These are phyloP conservation scores for Phocides pigmalion DNA, from an alignment of 1,140 invertebrate species.

Conservation along the genomic window DNA sequence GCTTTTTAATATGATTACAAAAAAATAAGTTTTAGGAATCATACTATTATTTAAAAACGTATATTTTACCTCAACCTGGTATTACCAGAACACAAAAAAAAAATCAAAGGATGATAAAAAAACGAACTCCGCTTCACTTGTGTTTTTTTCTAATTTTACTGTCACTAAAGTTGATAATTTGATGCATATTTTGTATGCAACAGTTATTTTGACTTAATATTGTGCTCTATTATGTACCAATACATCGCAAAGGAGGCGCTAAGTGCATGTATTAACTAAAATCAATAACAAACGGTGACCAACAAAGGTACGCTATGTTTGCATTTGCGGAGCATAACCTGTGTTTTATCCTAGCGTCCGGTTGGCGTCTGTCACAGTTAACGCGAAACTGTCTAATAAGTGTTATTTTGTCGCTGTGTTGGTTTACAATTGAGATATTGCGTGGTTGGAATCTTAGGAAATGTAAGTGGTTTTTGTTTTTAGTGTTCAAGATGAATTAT, in stretches of 20 bases:
- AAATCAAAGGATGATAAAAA: conserved; percentile 72
- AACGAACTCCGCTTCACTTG: conserved; percentile 79
- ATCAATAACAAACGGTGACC: conserved; percentile 80
- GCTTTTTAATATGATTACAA: no score
- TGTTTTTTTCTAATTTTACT: conserved; percentile 82
- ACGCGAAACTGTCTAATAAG: conserved; percentile 60
- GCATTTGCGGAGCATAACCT: conserved; percentile 79
- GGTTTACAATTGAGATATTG: conserved; percentile 49
- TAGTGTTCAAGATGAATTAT: conserved; percentile 83
- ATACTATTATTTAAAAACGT: no score
- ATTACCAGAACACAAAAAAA: conserved; percentile 59
- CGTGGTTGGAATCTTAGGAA: conserved; percentile 43
- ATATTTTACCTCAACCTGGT: conserved; percentile 21
- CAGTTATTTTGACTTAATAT: conserved; percentile 75
- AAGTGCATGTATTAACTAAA: conserved; percentile 78
- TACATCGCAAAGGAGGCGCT: conserved; percentile 59
- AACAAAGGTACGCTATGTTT: conserved; percentile 84
- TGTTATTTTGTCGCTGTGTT: conserved; percentile 52
- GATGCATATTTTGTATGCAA: conserved; percentile 80
- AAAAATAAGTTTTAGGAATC: no score
- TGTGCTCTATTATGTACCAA: conserved; percentile 75
- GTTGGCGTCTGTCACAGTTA: conserved; percentile 81
- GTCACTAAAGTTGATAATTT: conserved; percentile 78
- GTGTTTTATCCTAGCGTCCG: conserved; percentile 83
- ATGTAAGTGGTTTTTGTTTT: conserved; percentile 65